A percentile compares a stretch with the other conserved stretches of the same genome.
Conservation (phyloP, 2,888 invertebrate species). For the Amphipyra tragopoginis region DNA sequence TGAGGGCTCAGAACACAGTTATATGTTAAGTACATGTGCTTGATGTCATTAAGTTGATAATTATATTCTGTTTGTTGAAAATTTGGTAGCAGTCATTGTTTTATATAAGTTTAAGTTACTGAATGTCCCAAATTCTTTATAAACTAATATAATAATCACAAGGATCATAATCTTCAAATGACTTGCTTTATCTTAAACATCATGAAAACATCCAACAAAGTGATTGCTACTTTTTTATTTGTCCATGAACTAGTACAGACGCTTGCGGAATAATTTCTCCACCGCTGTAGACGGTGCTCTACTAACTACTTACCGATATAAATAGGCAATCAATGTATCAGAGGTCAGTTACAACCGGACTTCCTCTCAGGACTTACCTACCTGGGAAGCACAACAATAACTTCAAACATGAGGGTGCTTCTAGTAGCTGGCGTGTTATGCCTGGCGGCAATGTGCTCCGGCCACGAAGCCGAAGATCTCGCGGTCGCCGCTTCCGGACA, state of each 20-base stretch:
- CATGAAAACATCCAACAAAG: conserved; percentile 47
- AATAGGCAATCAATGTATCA: conserved; percentile 74
- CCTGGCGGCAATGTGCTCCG: conserved; percentile 78
- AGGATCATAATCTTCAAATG: conserved; percentile 5
- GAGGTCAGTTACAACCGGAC: conserved; percentile 63
- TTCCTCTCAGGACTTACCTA: conserved; percentile 57
- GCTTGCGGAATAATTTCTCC: conserved; percentile 87
- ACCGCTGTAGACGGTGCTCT: conserved; percentile 70
- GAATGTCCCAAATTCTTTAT: no score
- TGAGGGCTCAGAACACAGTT: conserved; percentile 10
- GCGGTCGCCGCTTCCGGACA: conserved; percentile 87
- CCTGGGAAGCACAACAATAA: conserved; percentile 51
- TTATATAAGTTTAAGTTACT: no score
- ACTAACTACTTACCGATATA: conserved; percentile 78
- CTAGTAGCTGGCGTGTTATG: conserved; percentile 78
- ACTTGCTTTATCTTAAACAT: background rate
- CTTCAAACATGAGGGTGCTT: conserved; percentile 76
- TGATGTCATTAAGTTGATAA: conserved; percentile 1
- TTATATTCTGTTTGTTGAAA: background rate
- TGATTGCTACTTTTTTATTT: conserved; percentile 60
- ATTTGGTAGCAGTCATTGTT: no score
- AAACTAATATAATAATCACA: background rate
- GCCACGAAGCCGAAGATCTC: conserved; percentile 74
- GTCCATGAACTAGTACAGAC: conserved; percentile 83
- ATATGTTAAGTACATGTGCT: background rate